Percentiles rank a stretch among this genome's conserved stretches.
phyloP scores from a whole-genome alignment of 2,113 vertebrate species.

The Desmodus rotundus region DNA sequence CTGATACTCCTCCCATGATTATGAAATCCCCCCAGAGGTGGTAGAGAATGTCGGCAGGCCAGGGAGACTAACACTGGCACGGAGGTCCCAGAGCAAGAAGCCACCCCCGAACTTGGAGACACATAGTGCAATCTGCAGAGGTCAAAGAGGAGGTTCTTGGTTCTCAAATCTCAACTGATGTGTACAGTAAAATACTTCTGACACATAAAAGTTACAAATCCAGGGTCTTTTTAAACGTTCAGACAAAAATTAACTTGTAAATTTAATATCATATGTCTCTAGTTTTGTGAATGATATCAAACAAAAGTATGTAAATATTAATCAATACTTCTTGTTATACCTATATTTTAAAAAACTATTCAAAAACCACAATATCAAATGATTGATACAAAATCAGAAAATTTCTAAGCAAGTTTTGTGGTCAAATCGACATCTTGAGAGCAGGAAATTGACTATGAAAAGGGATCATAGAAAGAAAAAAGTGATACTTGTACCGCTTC shows the following conservation, averaged over 20 bases:
- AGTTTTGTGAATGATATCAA: neutral
- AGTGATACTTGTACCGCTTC: neutral
- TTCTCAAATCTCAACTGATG: neutral
- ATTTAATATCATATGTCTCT: neutral
- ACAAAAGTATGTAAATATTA: neutral
- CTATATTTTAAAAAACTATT: neutral
- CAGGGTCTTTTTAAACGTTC: neutral
- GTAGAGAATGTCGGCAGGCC: neutral
- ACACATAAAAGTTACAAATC: neutral
- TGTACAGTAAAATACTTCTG: neutral
- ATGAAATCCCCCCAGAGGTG: neutral
- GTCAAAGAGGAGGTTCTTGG: neutral
- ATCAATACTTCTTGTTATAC: neutral
- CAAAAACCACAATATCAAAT: neutral
- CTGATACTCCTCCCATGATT: neutral
- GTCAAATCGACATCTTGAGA: neutral
- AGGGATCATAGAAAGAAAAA: neutral
- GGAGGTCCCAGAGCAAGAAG: neutral
- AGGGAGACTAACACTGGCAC: neutral
- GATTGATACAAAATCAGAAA: neutral
- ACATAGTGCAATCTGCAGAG: fast-evolving
- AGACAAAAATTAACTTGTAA: neutral
- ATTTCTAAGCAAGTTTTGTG: neutral
- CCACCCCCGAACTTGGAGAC: no score
- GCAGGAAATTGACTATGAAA: neutral